Evolutionary conservation across 2,113 vertebrate species (phyloP).

Genomic region (Oncorhynchus masou): DNA sequence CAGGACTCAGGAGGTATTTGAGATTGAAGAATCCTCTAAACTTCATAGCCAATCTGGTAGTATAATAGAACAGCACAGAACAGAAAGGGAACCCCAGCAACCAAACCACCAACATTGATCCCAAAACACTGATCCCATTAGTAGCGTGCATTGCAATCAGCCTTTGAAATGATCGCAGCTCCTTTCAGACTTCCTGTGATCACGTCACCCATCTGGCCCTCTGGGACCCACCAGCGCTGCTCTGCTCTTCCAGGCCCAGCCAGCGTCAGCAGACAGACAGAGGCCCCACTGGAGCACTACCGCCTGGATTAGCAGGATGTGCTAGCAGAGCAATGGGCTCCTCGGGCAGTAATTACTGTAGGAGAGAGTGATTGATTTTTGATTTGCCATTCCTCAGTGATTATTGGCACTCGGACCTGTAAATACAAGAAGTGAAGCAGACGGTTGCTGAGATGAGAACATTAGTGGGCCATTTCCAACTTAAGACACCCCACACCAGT

Average conservation of each 20-base stretch:
- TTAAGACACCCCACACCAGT: too few species aligned
- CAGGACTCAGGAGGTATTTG: slow-evolving; percentile 8
- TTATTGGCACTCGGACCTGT: too few species aligned
- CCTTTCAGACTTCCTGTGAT: slow-evolving; percentile 39
- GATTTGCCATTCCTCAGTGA: slow-evolving; percentile 24
- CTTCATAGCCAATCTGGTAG: slow-evolving; percentile 8
- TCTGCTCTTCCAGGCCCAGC: slow-evolving; percentile 31
- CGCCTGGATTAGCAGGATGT: slow-evolving; percentile 56
- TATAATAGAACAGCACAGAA: neutral
- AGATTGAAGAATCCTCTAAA: slow-evolving; percentile 25
- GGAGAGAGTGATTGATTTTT: too few species aligned
- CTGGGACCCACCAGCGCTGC: slow-evolving; percentile 46
- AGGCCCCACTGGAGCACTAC: slow-evolving; percentile 36
- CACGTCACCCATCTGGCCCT: slow-evolving; percentile 60
- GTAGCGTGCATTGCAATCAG: slow-evolving; percentile 54
- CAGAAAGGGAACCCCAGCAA: slow-evolving; percentile 6
- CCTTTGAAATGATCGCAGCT: slow-evolving; percentile 53
- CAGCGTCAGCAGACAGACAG: too few species aligned
- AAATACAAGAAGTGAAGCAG: too few species aligned
- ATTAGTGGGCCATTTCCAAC: too few species aligned
- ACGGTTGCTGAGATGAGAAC: too few species aligned
- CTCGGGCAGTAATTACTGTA: slow-evolving; percentile 35
- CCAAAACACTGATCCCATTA: slow-evolving; percentile 66
- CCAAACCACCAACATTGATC: slow-evolving; percentile 48
- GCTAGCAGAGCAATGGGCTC: slow-evolving; percentile 43